Evolutionary conservation across 2,797 vertebrate species (phyloP), one percentile per base, ranked within the genome.

Genomic region (Siniperca obscura): DNA sequence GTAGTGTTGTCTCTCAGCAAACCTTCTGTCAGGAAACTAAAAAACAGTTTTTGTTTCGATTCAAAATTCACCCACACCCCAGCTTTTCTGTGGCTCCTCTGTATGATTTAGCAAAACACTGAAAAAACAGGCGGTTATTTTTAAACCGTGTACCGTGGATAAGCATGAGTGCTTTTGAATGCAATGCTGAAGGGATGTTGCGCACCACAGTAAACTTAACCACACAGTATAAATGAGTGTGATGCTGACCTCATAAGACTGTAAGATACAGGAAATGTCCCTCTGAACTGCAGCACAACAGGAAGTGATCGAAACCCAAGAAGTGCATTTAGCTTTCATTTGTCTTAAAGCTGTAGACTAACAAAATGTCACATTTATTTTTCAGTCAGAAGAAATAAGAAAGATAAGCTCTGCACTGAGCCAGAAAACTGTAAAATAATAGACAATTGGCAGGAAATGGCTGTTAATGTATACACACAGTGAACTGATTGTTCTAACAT

Each of bases 181-280:
- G 34, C 64, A 66, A 3, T 0, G 0, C 40, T 60, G 46, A 52
- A 40, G 38, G 66, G 75, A 44, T 70, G 59, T 55, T 70, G 42
- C 5, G 12, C 52, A 81, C 34, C 27, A 25, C 25, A 22, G 10
- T 44, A 9, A 36, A 60, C 46, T 50, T 83, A 0, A 57, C 50
- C 52, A 52, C 61, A 21, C 50, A 16, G 3, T 16, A 21, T 27
- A 55, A 59, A 73, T 52, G 55, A 1, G 0, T 69, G 25, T 38
- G n/a, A 69, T 17, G 13, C 46, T 72, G 78, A 83, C 42, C 80
- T 83, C 60, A 53, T 52, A 38, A 50, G 5, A 27, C 40, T 70
- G 67, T 52, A 70, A 30, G 40, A 70, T 65, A 73, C 87, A 93
- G 93, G 89, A 93, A 94, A 81, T 38, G 1, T 40, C 70, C 48